Percentiles rank a stretch among this genome's conserved stretches.
Conservation (phyloP, 2,888 invertebrate species). For the Dione vanillae region DNA sequence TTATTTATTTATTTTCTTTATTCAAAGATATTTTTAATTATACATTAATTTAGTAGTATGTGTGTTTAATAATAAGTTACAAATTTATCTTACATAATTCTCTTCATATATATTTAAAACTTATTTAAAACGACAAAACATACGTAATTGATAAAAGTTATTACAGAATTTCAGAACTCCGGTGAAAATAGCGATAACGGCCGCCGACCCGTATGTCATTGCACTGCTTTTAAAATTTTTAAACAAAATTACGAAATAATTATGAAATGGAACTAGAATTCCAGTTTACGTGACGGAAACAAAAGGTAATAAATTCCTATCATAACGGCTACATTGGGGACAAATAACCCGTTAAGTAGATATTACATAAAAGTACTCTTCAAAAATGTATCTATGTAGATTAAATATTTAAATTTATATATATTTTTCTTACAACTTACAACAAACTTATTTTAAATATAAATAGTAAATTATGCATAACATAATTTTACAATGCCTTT, state of each 20-base stretch:
- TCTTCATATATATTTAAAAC: not conserved
- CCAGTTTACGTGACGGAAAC: constrained; percentile 3
- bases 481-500: too few relatives aligned
- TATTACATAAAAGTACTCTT: not conserved
- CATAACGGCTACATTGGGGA: not conserved
- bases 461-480: too few relatives aligned
- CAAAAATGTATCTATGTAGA: too few relatives aligned
- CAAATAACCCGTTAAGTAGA: constrained; percentile 1
- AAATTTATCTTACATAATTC: too few relatives aligned
- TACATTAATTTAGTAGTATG: too few relatives aligned
- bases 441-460: too few relatives aligned
- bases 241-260: constrained; percentile 23
- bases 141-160: constrained; percentile 26
- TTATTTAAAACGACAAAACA: not conserved
- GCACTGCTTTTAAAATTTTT: constrained; percentile 14
- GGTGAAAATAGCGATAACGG: constrained; percentile 38
- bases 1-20: too few relatives aligned
- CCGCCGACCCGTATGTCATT: constrained; percentile 36
- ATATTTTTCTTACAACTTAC: too few relatives aligned
- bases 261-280: constrained; percentile 32
- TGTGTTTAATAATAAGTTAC: too few relatives aligned
- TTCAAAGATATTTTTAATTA: too few relatives aligned
- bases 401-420: too few relatives aligned
- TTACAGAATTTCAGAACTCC: constrained; percentile 35
- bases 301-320: constrained; percentile 12